Base-by-base conservation (phyloP, 2,888 invertebrate species). In the Dioctria rufipes region DNA sequence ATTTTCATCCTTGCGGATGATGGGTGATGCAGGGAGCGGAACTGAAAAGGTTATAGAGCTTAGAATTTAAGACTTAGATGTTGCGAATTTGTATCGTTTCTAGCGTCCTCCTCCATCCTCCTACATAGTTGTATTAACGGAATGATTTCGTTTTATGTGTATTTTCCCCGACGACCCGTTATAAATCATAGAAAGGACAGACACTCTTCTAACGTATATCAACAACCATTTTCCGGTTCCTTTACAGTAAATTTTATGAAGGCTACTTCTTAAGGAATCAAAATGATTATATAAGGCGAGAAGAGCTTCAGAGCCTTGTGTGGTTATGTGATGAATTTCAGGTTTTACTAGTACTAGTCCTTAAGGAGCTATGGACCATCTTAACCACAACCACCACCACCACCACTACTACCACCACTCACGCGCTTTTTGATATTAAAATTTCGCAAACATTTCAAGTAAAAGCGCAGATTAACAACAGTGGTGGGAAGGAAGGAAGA, bases 51-150 rank as follows among this genome's bases (percentile, higher is more conserved):
- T 25, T 25, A 25, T 25, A 25, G 25, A 25, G 25, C 25, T 25
- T 25, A 25, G 25, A 25, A 25, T 25, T 25, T 25, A 25, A 25
- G 25, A 25, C 25, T 25, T 25, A 9, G 37, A 39, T 63, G 39
- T 65, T 65, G 40, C 65, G 42, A 65, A 65, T 42, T 65, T 65
- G 40, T 65, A 65, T 65, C n/a, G 42, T 25, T 25, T 25, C 25
- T 25, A 25, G 25, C 25, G 25, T 2, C 2, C 25, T 25, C 25
- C 25, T 25, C 25, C 25, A 0, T 25, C 25, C 25, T 25, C 25
- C 25, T 25, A 25, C 25, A 25, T 25, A 25, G 1, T 25, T 25
- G 25, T 25, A 25, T 25, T 25, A 25, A 25, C 25, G 25, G 25
- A 25, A 25, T 25, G 25, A 25, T 25, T 25, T 25, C 25, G 25